Conservation (phyloP, 2,797 vertebrate species). For the Lepilemur septentrionalis region DNA sequence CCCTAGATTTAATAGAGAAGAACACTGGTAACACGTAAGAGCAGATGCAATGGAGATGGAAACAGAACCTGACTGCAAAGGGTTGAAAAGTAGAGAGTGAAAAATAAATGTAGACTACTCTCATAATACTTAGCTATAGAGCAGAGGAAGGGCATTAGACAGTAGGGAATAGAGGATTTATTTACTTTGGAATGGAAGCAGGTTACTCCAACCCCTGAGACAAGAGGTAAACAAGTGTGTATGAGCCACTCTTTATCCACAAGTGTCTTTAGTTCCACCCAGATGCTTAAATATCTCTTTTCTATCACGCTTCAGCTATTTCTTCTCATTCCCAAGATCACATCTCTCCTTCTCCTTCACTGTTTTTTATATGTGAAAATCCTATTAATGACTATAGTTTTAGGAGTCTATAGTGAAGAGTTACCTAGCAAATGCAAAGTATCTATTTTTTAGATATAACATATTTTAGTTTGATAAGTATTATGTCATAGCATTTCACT, state of each 20-base stretch:
- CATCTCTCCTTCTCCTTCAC: constrained; percentile 3
- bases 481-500: background rate
- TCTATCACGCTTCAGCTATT: background rate
- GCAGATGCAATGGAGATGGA: background rate
- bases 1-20: background rate
- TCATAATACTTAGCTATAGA: background rate
- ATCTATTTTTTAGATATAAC: background rate
- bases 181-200: background rate
- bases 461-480: background rate
- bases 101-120: background rate
- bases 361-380: background rate
- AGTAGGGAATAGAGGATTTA: background rate
- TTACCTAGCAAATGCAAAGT: background rate
- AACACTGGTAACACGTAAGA: background rate
- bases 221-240: background rate
- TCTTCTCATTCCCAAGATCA: background rate
- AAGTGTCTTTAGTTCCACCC: background rate
- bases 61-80: background rate
- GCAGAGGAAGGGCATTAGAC: constrained; percentile 1
- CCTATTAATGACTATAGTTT: background rate
- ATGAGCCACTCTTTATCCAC: background rate
- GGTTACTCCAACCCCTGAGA: background rate
- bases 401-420: background rate
- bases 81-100: background rate
- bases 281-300: background rate